Conservation (phyloP, 1,140 invertebrate genomes). For the Cherax quadricarinatus region DNA sequence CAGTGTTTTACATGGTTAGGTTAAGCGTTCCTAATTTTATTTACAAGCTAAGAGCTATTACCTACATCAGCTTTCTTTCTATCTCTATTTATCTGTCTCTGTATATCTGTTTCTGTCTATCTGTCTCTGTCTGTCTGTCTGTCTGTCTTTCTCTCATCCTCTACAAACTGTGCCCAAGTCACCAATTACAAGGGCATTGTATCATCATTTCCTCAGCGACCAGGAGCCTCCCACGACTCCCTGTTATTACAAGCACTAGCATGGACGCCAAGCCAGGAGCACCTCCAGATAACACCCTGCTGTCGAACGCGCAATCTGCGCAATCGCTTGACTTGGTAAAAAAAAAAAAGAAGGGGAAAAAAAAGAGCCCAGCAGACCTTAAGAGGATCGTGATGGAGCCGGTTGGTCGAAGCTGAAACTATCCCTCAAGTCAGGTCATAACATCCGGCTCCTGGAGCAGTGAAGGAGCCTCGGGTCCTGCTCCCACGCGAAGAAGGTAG, state of each 20-base stretch:
- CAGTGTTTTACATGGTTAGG: too few relatives aligned
- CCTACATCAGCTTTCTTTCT: neutral
- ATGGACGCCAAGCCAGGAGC: constrained; percentile 9
- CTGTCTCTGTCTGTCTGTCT: too few relatives aligned
- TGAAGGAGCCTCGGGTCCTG: constrained; percentile 27
- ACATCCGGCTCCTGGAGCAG: constrained; percentile 55
- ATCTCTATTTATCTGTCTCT: neutral
- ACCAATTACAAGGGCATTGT: constrained; percentile 15
- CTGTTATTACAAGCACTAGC: constrained; percentile 23
- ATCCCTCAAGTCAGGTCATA: constrained; percentile 45
- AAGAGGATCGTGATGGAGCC: constrained; percentile 42
- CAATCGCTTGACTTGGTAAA: constrained; percentile 12
- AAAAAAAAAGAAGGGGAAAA: neutral
- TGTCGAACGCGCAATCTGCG: constrained; percentile 4
- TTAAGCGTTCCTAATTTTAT: too few relatives aligned
- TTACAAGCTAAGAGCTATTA: neutral
- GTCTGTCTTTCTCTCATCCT: neutral
- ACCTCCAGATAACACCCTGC: constrained; percentile 30
- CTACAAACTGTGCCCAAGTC: neutral
- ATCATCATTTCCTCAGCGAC: neutral
- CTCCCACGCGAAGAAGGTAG: constrained; percentile 48
- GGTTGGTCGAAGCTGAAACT: constrained; percentile 22
- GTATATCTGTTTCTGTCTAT: too few relatives aligned
- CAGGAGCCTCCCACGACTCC: neutral
- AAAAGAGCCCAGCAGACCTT: neutral